Conservation (phyloP, 2,113 vertebrate species). For the Axis porcinus region DNA sequence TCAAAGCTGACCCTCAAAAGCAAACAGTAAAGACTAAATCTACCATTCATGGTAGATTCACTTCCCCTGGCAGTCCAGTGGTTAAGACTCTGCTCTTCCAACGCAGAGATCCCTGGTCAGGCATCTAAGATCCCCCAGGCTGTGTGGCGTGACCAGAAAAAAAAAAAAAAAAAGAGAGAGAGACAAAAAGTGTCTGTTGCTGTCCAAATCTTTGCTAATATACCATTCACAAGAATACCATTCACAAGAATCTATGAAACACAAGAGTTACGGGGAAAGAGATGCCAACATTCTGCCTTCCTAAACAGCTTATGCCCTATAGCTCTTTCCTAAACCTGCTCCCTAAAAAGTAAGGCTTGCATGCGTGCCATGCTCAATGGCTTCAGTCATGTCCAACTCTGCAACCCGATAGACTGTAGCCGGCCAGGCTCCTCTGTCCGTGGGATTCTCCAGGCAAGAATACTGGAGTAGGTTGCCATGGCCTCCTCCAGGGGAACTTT, state of each 20-base stretch:
- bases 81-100: neutral
- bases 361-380: neutral
- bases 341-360: neutral
- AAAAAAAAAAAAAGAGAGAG: neutral
- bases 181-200: neutral
- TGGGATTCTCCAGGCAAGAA: neutral
- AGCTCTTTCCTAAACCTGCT: conserved; percentile 3
- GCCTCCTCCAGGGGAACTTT: neutral
- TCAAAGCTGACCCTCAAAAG: neutral
- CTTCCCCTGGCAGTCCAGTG: neutral
- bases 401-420: neutral
- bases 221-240: neutral
- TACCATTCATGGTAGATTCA: neutral
- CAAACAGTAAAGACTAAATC: neutral
- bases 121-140: neutral
- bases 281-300: neutral
- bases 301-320: neutral
- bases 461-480: neutral
- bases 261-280: neutral
- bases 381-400: neutral
- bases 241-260: neutral
- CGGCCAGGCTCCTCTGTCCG: neutral
- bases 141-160: neutral
- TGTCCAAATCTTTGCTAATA: neutral
- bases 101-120: accelerated